Conservation (phyloP, 2,888 invertebrate genomes). For the Ectobius pallidus region DNA sequence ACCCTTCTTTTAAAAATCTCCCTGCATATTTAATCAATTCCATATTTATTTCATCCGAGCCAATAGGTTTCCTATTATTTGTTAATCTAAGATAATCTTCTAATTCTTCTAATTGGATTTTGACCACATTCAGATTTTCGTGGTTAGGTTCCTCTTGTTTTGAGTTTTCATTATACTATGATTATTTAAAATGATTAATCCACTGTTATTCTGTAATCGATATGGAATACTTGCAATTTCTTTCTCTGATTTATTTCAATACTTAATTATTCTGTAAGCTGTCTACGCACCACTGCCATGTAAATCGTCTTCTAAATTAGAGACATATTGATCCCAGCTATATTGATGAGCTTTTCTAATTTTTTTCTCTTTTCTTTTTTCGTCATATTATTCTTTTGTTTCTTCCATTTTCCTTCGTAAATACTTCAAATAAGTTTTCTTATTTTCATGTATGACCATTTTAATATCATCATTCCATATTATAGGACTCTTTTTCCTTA, state of each 20-base stretch:
- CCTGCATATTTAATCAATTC: slow-evolving; percentile 2
- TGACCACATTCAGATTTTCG: not conserved
- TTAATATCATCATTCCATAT: not conserved
- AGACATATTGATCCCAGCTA: not conserved
- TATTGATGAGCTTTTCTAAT: not conserved
- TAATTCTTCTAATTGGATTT: not conserved
- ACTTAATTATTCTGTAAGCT: not conserved
- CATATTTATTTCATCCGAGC: not conserved
- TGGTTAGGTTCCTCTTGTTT: not conserved
- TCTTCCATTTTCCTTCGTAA: not conserved
- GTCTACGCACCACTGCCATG: too few species aligned
- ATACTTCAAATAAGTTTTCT: not conserved
- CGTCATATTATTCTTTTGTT: not conserved
- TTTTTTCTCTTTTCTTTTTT: slow-evolving; percentile 2
- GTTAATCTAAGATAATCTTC: not conserved
- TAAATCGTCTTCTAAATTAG: too few species aligned
- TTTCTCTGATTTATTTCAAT: not conserved
- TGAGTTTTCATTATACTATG: not conserved
- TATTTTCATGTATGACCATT: not conserved
- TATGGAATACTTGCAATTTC: not conserved
- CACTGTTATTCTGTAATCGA: not conserved
- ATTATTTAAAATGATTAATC: not conserved
- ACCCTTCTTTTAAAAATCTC: not conserved
- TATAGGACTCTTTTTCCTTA: not conserved
- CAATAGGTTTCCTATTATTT: not conserved